A percentile compares a stretch with the other conserved stretches of the same genome.
These are phyloP conservation scores for Callochromis pleurospilus DNA, from an alignment of 2,113 vertebrate species.

Conservation along the genomic window DNA sequence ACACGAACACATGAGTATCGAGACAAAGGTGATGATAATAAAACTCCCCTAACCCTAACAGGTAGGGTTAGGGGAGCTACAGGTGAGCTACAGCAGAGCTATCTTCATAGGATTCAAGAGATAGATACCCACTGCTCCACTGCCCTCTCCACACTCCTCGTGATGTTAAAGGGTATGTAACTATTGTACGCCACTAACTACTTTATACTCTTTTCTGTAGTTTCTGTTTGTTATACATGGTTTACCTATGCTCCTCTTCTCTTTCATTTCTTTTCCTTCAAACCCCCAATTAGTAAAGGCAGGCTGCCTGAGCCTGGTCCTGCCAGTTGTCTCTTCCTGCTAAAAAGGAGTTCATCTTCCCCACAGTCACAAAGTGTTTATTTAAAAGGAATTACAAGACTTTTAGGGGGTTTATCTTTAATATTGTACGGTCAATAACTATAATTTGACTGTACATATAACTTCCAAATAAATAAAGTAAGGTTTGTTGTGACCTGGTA, in stretches of 20 bases:
- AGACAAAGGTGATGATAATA: not conserved
- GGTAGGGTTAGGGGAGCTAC: not conserved
- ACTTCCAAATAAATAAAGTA: not conserved
- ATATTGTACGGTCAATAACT: not conserved
- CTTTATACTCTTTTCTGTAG: not conserved
- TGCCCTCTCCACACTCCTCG: not conserved
- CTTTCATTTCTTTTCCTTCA: not conserved
- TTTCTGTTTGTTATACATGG: not conserved
- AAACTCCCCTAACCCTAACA: not conserved
- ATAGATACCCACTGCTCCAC: not conserved
- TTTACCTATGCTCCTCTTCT: not conserved
- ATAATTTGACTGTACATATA: not conserved
- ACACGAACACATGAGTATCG: not conserved
- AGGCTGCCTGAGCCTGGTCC: not conserved
- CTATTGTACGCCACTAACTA: not conserved
- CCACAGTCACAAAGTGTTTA: not conserved
- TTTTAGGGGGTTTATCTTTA: not conserved
- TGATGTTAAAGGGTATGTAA: not conserved
- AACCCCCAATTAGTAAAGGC: not conserved
- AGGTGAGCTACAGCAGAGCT: not conserved
- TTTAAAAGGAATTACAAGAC: not conserved
- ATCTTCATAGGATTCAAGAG: not conserved
- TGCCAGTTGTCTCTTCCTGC: not conserved
- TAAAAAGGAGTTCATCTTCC: not conserved
- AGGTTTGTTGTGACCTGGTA: not conserved